Percentiles rank a stretch among this genome's conserved stretches.
Evolutionary conservation across 2,113 vertebrate genomes (phyloP).

Genomic region (Zingel zingel): DNA sequence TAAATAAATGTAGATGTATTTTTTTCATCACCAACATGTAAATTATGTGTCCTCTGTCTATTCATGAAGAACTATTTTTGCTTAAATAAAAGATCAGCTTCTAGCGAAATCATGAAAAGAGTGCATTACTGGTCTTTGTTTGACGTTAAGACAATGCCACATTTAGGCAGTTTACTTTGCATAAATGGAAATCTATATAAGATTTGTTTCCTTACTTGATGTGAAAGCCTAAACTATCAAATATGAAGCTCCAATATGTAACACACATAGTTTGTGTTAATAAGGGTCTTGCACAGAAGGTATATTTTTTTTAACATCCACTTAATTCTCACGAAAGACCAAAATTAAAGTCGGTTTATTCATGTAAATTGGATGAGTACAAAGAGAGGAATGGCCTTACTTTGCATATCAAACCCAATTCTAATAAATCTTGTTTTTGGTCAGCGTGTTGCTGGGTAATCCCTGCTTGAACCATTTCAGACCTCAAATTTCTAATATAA

Average conservation of each 20-base stretch:
- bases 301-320: neutral
- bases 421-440: neutral
- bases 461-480: neutral
- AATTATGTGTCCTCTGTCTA: conserved; percentile 82
- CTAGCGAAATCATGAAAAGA: neutral
- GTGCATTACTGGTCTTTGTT: neutral
- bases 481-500: neutral
- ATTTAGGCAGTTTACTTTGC: neutral
- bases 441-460: neutral
- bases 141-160: neutral
- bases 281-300: neutral
- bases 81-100: conserved; percentile 82
- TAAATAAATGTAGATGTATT: conserved; percentile 84
- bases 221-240: neutral
- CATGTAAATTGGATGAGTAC: neutral
- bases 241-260: neutral
- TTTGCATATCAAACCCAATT: conserved; percentile 15
- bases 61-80: conserved; percentile 80
- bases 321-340: neutral
- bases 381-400: neutral
- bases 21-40: conserved; percentile 80
- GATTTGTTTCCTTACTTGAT: neutral
- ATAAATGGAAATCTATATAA: neutral
- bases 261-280: neutral
- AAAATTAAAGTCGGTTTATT: neutral